phyloP scores from a whole-genome alignment of 2,113 vertebrate species.

The Eira barbara region DNA sequence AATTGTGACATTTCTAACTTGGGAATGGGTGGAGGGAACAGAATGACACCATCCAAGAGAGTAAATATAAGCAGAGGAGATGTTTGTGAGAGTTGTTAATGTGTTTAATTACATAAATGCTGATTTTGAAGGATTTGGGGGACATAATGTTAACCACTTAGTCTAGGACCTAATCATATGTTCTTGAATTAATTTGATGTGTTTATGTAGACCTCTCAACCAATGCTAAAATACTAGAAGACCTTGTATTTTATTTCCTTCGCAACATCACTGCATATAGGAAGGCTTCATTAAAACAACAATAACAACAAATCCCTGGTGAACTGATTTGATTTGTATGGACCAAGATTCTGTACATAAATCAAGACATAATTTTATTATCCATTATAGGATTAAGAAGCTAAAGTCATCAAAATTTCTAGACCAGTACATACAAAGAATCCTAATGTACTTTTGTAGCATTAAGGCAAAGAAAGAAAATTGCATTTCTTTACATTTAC shows the following conservation, averaged over 20 bases:
- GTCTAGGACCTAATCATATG: neutral
- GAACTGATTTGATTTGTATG: neutral
- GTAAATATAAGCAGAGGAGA: neutral
- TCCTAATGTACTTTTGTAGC: neutral
- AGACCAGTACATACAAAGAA: neutral
- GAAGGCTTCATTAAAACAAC: neutral
- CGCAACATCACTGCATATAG: neutral
- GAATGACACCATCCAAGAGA: neutral
- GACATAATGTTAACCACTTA: neutral
- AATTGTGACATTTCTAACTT: neutral
- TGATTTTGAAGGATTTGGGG: neutral
- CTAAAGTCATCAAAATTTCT: constrained; percentile 15
- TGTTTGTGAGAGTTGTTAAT: neutral
- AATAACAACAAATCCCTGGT: neutral
- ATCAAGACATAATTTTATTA: neutral
- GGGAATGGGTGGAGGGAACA: neutral
- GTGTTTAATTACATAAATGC: neutral
- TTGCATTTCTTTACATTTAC: neutral
- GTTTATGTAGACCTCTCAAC: neutral
- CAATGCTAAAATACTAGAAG: neutral
- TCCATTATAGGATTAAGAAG: neutral
- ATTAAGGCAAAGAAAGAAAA: neutral
- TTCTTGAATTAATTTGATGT: neutral
- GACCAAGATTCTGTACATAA: neutral
- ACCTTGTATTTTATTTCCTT: constrained; percentile 22